These are phyloP conservation scores for Sipunculus nudus DNA, from an alignment of 2,888 invertebrate genomes.

Conservation along the genomic window DNA sequence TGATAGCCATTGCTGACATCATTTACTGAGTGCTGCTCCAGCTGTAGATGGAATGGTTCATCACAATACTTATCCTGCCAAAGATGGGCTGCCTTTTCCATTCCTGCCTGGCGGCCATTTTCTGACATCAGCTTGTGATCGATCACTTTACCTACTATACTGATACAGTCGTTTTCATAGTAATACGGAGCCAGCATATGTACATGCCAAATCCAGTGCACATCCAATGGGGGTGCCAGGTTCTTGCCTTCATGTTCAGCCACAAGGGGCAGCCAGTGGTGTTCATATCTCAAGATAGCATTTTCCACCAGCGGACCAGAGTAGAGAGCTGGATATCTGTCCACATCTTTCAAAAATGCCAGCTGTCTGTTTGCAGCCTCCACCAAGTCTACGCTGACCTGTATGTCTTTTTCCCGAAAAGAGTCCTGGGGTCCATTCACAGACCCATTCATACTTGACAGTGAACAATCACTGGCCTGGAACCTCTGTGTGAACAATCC, in stretches of 20 bases:
- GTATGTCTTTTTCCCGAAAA: constrained; percentile 19
- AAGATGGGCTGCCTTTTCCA: constrained; percentile 45
- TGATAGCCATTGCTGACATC: background rate
- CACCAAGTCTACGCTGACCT: constrained; percentile 42
- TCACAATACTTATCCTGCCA: constrained; percentile 42
- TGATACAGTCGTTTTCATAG: constrained; percentile 55
- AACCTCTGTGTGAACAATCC: no score
- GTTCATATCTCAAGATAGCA: constrained; percentile 67
- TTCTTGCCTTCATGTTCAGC: constrained; percentile 56
- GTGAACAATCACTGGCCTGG: no score
- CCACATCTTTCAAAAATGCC: constrained; percentile 47
- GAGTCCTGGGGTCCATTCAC: no score
- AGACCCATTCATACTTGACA: no score
- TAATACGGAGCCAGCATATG: constrained; percentile 58
- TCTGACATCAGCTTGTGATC: constrained; percentile 64
- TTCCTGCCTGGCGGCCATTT: constrained; percentile 47
- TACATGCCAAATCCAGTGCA: constrained; percentile 69
- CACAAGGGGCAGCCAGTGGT: constrained; percentile 68
- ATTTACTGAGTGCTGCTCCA: constrained; percentile 1
- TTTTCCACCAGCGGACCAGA: constrained; percentile 61
- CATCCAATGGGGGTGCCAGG: constrained; percentile 68
- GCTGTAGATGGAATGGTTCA: constrained; percentile 10
- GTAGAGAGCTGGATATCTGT: constrained; percentile 43
- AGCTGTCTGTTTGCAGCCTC: constrained; percentile 43
- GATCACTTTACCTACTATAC: constrained; percentile 53